phyloP scores from a whole-genome alignment of 2,113 vertebrate species.

The Dasypus novemcinctus region DNA sequence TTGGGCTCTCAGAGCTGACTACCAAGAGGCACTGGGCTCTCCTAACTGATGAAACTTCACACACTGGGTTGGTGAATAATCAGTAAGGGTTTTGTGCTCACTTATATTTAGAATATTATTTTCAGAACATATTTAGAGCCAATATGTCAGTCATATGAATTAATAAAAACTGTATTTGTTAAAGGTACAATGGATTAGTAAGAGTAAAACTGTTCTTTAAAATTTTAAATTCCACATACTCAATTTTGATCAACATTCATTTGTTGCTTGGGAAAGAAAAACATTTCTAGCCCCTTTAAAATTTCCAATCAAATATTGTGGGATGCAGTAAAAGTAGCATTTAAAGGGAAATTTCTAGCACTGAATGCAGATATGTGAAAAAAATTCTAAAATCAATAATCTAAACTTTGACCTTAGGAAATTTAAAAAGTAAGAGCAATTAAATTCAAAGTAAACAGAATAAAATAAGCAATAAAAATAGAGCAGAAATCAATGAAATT shows the following conservation, averaged over 20 bases:
- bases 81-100: background rate
- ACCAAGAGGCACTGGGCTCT: no score
- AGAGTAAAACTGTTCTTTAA: conserved; percentile 44
- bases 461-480: no score
- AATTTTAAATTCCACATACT: background rate
- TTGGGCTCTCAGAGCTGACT: no score
- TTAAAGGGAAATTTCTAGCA: no score
- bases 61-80: conserved; percentile 38
- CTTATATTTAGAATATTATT: conserved; percentile 37
- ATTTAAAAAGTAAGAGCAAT: no score
- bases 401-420: no score
- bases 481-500: no score
- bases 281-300: background rate
- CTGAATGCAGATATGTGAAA: no score
- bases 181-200: conserved; percentile 14
- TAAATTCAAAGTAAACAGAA: no score
- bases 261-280: conserved; percentile 44
- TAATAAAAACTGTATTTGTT: conserved; percentile 34
- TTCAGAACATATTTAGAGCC: conserved; percentile 38
- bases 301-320: no score
- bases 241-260: conserved; percentile 7
- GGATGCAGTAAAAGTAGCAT: no score
- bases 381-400: no score
- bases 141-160: background rate
- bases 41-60: conserved; percentile 40